Evolutionary conservation across 2,888 invertebrate genomes (phyloP), one percentile per base, ranked within the genome.

Genomic region (Meiosimyza platycephala): DNA sequence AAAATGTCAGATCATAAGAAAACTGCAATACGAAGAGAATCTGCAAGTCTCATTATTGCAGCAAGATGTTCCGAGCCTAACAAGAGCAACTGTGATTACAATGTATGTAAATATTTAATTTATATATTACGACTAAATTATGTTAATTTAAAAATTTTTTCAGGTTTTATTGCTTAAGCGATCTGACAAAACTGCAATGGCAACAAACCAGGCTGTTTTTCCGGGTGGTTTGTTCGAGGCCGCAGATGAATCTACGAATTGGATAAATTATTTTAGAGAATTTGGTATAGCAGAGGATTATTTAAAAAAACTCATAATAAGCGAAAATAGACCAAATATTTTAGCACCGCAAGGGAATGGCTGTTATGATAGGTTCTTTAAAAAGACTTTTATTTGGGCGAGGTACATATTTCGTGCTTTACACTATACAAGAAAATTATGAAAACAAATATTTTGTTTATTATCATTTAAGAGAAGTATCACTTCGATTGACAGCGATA

Each of bases 171-270:
- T 86, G 71, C 76, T 90, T 22, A 92, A 92, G 85, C 89, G 97
- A 72, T 92, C 93, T 78, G 88, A 89, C 75, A 91, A 90, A 75
- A 92, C 93, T 60, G 90, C 91, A 2, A 91, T 92, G 83, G 91
- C 94, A 90, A 92, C 94, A 33, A 93, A 92, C 83, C 89, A 91
- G 75, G 91, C 92, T 81, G 96, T 96, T 64, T 97, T 96, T 87
- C 96, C 97, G 50, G 97, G 97, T 47, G 97, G 97, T 72, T 88
- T 90, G 57, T 86, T 90, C 62, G 93, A 93, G 77, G 83, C 89
- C 70, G 85, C 89, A 68, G 96, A 96, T 85, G 90, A 90, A 73
- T 90, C 90, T 72, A 85, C 89, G 22, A 89, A 90, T 79, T 96
- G 96, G 96, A 83, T 92, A 71, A 87, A 90, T 68, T 88, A 94